Percentiles rank a stretch among this genome's conserved stretches.
phyloP scores from a whole-genome alignment of 2,888 invertebrate genomes.

The Pachydiplax longipennis region DNA sequence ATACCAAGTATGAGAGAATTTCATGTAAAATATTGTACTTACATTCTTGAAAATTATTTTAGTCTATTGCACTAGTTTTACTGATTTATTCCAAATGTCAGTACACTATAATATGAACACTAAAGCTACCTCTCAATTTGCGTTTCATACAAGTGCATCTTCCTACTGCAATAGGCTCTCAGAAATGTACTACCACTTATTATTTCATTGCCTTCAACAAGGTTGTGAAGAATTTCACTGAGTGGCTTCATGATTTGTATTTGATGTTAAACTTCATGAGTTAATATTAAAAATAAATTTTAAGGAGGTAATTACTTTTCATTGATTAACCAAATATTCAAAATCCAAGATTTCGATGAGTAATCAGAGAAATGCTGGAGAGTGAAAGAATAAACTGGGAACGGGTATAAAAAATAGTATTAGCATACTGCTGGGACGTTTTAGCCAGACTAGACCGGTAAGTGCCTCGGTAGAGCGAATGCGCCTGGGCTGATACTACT shows the following conservation, averaged over 20 bases:
- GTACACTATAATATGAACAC: constrained; percentile 22
- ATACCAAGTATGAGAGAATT: not conserved
- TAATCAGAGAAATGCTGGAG: not conserved
- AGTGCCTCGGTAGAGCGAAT: too few relatives aligned
- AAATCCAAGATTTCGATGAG: not conserved
- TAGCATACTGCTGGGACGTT: too few relatives aligned
- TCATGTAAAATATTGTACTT: constrained; percentile 32
- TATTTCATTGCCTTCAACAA: not conserved
- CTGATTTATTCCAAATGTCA: constrained; percentile 28
- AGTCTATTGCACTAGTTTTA: constrained; percentile 6
- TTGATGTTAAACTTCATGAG: not conserved
- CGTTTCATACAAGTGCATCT: not conserved
- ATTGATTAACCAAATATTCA: not conserved
- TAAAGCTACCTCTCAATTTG: constrained; percentile 36
- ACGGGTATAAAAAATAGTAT: too few relatives aligned
- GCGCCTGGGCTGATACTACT: too few relatives aligned
- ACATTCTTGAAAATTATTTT: constrained; percentile 18
- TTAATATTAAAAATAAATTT: not conserved
- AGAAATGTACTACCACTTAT: not conserved
- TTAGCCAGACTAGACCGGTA: too few relatives aligned
- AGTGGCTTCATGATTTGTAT: not conserved
- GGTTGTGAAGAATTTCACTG: not conserved
- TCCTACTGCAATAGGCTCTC: not conserved
- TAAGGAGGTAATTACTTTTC: not conserved
- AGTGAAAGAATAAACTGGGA: too few relatives aligned